Percentiles rank a stretch among this genome's conserved stretches.
phyloP scores from a whole-genome alignment of 2,888 invertebrate genomes.

The Pyrrhosoma nymphula region DNA sequence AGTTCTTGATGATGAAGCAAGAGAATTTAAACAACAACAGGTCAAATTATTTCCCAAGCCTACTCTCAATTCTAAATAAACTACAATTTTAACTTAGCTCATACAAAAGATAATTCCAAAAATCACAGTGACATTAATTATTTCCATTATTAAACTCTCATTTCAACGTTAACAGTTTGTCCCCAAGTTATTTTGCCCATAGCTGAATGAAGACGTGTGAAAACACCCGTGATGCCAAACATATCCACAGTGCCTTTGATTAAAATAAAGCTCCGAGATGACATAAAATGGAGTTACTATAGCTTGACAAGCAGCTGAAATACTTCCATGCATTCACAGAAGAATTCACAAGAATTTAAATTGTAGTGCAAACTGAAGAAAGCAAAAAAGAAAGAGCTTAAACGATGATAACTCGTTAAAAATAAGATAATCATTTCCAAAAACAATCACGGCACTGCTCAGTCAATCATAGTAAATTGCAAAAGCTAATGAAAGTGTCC shows the following conservation, averaged over 20 bases:
- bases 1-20: neutral
- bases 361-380: neutral
- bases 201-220: neutral
- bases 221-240: neutral
- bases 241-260: slow-evolving; percentile 47
- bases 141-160: neutral
- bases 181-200: neutral
- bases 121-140: neutral
- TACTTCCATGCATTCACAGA: too few species aligned
- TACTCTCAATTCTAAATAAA: neutral
- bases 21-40: neutral
- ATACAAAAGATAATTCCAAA: neutral
- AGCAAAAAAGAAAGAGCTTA: neutral
- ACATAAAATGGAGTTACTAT: too few species aligned
- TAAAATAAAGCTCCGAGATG: neutral
- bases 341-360: neutral
- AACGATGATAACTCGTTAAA: neutral
- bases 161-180: neutral
- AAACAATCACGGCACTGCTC: neutral
- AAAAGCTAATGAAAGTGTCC: neutral
- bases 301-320: too few species aligned
- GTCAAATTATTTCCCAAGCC: neutral
- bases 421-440: neutral
- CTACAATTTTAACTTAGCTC: neutral
- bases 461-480: neutral